Evolutionary conservation across 2,797 vertebrate genomes (phyloP).

Genomic region (Anabas testudineus): DNA sequence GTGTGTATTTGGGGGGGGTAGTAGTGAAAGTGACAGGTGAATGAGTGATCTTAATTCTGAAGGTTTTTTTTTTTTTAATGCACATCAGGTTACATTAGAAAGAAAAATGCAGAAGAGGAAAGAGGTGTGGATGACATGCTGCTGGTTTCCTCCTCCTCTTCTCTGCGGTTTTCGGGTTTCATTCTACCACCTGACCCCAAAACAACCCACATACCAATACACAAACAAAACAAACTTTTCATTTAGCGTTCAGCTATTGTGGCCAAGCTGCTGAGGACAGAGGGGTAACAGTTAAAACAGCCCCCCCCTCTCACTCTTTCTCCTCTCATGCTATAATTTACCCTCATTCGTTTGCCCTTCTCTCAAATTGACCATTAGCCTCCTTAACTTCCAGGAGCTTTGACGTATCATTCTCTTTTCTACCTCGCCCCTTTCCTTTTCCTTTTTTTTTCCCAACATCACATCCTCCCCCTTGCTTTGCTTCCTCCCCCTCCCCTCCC

Average conservation of each 20-base stretch:
- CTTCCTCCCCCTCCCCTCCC: not conserved
- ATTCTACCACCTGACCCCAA: conserved; percentile 6
- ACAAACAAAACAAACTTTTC: conserved; percentile 33
- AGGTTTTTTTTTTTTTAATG: conserved; percentile 68
- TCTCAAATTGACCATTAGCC: conserved; percentile 36
- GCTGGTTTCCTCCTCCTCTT: not conserved
- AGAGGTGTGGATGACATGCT: not conserved
- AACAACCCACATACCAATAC: conserved; percentile 20
- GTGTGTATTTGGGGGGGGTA: not conserved
- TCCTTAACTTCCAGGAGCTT: conserved; percentile 30
- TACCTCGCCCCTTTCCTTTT: not conserved
- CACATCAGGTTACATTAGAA: conserved; percentile 71
- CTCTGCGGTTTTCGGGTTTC: not conserved
- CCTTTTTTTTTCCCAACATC: conserved; percentile 4
- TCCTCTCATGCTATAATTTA: conserved; percentile 8
- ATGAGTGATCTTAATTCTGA: conserved; percentile 75
- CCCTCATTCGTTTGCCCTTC: conserved; percentile 9
- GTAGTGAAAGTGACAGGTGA: conserved; percentile 77
- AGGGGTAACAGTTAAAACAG: conserved; percentile 37
- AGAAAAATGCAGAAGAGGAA: conserved; percentile 4
- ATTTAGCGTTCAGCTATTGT: conserved; percentile 58
- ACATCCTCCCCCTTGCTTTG: not conserved
- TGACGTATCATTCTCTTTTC: conserved; percentile 28
- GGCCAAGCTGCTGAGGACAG: conserved; percentile 37
- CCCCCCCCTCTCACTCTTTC: not conserved